These are phyloP conservation scores for Cheilosia grossa DNA, from an alignment of 2,888 invertebrate species.

Conservation along the genomic window DNA sequence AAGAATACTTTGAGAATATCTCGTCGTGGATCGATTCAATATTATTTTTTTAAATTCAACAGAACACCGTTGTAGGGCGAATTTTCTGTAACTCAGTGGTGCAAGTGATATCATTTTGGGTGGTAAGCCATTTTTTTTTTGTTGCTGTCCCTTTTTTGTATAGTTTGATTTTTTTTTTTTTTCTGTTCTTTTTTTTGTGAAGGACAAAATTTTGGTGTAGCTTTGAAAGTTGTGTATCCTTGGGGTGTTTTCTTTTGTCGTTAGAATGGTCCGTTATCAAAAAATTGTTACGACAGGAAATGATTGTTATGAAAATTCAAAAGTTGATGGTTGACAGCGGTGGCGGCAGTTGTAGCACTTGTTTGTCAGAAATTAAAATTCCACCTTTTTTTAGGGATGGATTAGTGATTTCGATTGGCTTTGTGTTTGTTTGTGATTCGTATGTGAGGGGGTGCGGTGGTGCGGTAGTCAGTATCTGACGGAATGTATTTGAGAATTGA, in stretches of 20 bases:
- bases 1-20: slow-evolving; percentile 32
- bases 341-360: slow-evolving; percentile 51
- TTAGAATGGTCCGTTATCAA: slow-evolving; percentile 48
- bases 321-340: slow-evolving; percentile 47
- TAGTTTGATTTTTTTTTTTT: slow-evolving; percentile 17
- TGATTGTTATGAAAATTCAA: slow-evolving; percentile 68
- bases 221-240: slow-evolving; percentile 46
- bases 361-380: slow-evolving; percentile 63
- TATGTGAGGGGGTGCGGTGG: background rate
- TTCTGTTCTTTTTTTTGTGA: slow-evolving; percentile 5
- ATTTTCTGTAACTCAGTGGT: slow-evolving; percentile 56
- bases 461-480: no score
- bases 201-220: slow-evolving; percentile 41
- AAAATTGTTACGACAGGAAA: slow-evolving; percentile 72
- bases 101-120: slow-evolving; percentile 68
- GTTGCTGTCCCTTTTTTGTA: slow-evolving; percentile 1
- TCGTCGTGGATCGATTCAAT: slow-evolving; percentile 56
- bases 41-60: slow-evolving; percentile 29
- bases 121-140: slow-evolving; percentile 42
- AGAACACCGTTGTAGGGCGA: slow-evolving; percentile 46
- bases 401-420: slow-evolving; percentile 47
- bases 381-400: slow-evolving; percentile 9
- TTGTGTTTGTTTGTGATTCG: background rate
- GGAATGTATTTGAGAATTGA: no score
- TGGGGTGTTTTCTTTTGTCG: slow-evolving; percentile 49